These are phyloP conservation scores for Orius insidiosus DNA, from an alignment of 1,140 invertebrate genomes.

Conservation along the genomic window DNA sequence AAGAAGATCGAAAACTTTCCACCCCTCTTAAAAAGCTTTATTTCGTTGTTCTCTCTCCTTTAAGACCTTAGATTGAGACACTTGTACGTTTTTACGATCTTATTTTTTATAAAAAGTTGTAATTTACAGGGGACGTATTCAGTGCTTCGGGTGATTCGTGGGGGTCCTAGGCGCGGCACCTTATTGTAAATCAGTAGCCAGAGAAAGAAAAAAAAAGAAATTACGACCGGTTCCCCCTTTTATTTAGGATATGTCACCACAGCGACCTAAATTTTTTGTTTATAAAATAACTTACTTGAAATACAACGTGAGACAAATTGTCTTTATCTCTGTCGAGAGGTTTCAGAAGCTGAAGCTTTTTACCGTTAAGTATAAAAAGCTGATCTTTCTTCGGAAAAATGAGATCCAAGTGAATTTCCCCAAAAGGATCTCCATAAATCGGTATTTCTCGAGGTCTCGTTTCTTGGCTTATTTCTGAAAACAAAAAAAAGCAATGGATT, in stretches of 20 bases:
- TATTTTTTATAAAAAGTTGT: too few relatives aligned
- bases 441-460: slow-evolving; percentile 62
- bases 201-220: too few relatives aligned
- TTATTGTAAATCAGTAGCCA: too few relatives aligned
- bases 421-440: slow-evolving; percentile 60
- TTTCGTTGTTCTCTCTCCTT: background rate
- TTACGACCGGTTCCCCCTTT: too few relatives aligned
- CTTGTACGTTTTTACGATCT: too few relatives aligned
- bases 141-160: too few relatives aligned
- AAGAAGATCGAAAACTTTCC: background rate
- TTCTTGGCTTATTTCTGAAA: slow-evolving; percentile 61
- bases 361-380: slow-evolving; percentile 65
- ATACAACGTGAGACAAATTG: slow-evolving; percentile 70
- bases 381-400: slow-evolving; percentile 56
- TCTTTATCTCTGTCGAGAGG: slow-evolving; percentile 72
- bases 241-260: too few relatives aligned
- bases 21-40: background rate
- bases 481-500: slow-evolving; percentile 12
- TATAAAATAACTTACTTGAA: slow-evolving; percentile 43
- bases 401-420: slow-evolving; percentile 59
- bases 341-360: slow-evolving; percentile 54
- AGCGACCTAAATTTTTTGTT: background rate
- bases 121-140: too few relatives aligned
- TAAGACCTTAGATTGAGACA: background rate
- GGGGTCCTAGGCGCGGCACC: too few relatives aligned